These are phyloP conservation scores for Narcine bancroftii DNA, from an alignment of 2,113 vertebrate species.

Conservation along the genomic window DNA sequence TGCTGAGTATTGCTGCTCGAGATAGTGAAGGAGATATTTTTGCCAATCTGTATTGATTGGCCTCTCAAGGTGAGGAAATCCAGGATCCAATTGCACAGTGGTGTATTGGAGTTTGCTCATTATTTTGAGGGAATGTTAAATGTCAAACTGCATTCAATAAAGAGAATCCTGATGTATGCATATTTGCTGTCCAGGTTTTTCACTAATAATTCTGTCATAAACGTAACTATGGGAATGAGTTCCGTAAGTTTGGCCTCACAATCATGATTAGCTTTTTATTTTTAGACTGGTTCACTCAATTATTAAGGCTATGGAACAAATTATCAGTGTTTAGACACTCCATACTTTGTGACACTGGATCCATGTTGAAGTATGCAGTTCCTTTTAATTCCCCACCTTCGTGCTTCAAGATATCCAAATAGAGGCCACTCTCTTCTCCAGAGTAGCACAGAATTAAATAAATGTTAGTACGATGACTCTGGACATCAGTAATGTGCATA, in stretches of 20 bases:
- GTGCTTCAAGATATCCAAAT: neutral
- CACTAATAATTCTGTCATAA: too few species aligned
- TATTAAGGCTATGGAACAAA: neutral
- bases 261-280: neutral
- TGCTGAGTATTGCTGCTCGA: neutral
- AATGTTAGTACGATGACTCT: neutral
- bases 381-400: neutral
- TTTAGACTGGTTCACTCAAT: neutral
- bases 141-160: too few species aligned
- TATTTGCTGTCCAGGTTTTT: too few species aligned
- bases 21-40: too few species aligned
- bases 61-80: too few species aligned
- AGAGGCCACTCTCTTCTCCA: neutral
- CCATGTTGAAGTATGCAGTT: neutral
- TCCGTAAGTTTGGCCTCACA: neutral
- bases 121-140: too few species aligned
- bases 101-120: too few species aligned
- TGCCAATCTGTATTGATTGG: too few species aligned
- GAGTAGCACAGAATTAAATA: neutral
- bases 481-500: neutral
- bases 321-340: neutral
- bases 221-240: too few species aligned
- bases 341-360: neutral
- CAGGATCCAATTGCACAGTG: too few species aligned
- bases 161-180: too few species aligned